Base-by-base conservation (phyloP, 1,140 invertebrate genomes). In the Hylaeus volcanicus region DNA sequence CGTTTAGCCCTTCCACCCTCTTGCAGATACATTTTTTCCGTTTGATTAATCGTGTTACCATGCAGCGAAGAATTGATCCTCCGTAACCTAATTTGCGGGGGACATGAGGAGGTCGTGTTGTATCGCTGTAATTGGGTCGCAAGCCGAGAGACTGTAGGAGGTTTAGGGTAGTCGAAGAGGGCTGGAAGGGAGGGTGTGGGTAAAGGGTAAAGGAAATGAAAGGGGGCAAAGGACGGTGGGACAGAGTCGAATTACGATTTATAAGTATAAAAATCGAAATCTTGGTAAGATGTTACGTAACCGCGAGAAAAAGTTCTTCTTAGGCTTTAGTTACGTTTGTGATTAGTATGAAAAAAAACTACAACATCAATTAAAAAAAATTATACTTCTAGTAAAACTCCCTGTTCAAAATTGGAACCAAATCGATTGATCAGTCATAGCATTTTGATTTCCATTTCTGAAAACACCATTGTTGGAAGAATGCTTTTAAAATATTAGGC, bases 81-180 rank as follows among this genome's bases (percentile, higher is more conserved):
- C 71, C 56, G 70, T 82, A 82, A 79, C 74, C 58, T 74, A 74
- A 86, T 82, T 79, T 82, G 66, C 78, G 63, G 74, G 66, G 74
- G 66, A 79, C 65, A 77, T 66, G 76, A 83, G 70, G 65, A 74
- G 74, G 85, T 74, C 83, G 66, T 84, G 66, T 82, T 58, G 61
- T 80, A 82, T 87, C 77, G 79, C 76, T 86, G 81, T 88, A 88
- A 87, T 87, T 88, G 85, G 81, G 83, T 87, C 85, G 75, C 74
- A 80, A 70, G 61, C 63, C 5, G 56, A 68, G 61, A 58, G 60
- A 1, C 6, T 4, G 11, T 2, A 2, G 1, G 39, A 11, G 5
- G 4, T 15, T 1, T n/a, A 12, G 4, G 43, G 48, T 66, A 26
- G 43, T 26, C 15, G 9, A 48, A 26, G 15, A 39, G 4, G 15